Evolutionary conservation across 2,797 vertebrate genomes (phyloP).

Genomic region (Ispidina lecontei): DNA sequence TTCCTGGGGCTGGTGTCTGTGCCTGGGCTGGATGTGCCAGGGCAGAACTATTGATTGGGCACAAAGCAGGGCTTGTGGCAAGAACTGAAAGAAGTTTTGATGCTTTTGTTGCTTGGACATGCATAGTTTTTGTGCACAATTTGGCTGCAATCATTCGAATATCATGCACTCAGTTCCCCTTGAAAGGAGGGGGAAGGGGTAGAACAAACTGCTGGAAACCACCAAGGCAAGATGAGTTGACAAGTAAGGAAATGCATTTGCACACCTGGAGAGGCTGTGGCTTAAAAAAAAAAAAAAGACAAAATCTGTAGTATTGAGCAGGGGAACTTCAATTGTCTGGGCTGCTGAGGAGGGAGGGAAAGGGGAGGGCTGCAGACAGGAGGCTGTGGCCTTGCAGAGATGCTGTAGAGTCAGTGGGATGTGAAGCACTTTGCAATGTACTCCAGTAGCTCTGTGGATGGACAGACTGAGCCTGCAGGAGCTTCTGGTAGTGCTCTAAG

Average conservation of each 20-base stretch:
- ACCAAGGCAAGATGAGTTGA: background rate
- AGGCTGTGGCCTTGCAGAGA: background rate
- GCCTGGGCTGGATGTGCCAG: rapidly evolving
- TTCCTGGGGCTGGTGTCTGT: background rate
- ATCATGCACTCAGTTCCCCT: background rate
- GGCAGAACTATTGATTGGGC: background rate
- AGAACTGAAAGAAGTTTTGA: background rate
- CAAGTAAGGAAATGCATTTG: background rate
- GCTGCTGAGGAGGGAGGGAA: background rate
- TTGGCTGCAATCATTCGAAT: background rate
- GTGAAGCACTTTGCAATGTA: rapidly evolving
- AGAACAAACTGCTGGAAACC: background rate
- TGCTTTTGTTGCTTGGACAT: background rate
- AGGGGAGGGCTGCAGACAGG: background rate
- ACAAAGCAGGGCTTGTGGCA: background rate
- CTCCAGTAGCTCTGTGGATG: background rate
- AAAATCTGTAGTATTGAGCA: background rate
- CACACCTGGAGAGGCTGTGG: constrained; percentile 12
- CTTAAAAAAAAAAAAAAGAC: background rate
- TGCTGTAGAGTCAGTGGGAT: too few relatives aligned
- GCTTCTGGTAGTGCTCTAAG: too few relatives aligned
- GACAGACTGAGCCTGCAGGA: rapidly evolving
- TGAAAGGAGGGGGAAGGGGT: background rate
- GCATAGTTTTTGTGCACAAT: background rate
- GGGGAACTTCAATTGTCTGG: background rate